Evolutionary conservation across 2,797 vertebrate species (phyloP).

Genomic region (Echeneis naucrates): DNA sequence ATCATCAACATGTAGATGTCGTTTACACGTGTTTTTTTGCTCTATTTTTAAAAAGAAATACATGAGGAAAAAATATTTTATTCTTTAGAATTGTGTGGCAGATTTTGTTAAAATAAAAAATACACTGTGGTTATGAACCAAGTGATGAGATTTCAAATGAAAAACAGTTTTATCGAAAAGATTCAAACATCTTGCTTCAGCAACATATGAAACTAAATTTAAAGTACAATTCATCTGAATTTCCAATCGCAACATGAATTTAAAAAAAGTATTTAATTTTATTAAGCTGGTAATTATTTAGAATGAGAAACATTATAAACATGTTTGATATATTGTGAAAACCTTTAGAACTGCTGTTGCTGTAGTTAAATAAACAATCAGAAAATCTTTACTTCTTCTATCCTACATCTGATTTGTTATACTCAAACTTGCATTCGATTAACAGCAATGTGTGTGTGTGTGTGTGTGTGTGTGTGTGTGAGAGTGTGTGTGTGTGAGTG

Average conservation of each 20-base stretch:
- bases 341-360: background rate
- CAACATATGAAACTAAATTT: background rate
- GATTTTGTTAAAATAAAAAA: background rate
- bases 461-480: constrained; percentile 17
- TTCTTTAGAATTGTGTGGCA: background rate
- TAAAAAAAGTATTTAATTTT: background rate
- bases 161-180: background rate
- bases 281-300: too few species aligned
- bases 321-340: background rate
- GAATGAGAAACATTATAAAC: background rate
- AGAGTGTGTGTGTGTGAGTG: constrained; percentile 8
- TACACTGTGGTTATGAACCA: background rate
- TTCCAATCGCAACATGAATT: background rate
- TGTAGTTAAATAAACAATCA: background rate
- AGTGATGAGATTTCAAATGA: background rate
- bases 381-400: background rate
- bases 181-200: background rate
- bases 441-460: constrained; percentile 1
- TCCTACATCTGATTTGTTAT: background rate
- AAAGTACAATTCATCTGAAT: background rate
- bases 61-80: background rate
- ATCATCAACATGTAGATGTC: background rate
- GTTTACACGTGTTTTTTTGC: background rate
- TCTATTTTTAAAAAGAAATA: background rate
- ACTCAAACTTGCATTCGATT: background rate